Evolutionary conservation across 2,797 vertebrate genomes (phyloP).

Genomic region (Pipistrellus pipistrellus): DNA sequence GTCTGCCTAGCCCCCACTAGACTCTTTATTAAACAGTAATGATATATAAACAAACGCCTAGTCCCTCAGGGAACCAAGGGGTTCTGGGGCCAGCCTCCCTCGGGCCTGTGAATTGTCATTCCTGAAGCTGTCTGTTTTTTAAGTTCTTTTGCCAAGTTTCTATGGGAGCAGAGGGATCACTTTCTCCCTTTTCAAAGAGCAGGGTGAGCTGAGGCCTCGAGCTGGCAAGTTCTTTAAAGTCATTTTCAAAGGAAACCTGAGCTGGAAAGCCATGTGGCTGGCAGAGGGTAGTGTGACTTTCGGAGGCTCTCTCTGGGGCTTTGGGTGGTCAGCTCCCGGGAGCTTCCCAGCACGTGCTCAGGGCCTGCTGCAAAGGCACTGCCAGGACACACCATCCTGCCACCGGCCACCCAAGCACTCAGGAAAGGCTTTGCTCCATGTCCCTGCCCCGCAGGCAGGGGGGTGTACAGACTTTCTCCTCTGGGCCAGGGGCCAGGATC

Average conservation of each 20-base stretch:
- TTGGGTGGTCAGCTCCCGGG: conserved; percentile 51
- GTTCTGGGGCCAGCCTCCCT: conserved; percentile 23
- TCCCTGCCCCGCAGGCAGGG: not conserved
- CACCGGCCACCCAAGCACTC: not conserved
- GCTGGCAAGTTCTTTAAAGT: conserved; percentile 81
- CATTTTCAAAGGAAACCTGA: conserved; percentile 83
- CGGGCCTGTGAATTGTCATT: conserved; percentile 74
- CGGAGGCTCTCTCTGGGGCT: conserved; percentile 73
- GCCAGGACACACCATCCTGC: not conserved
- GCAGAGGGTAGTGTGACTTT: conserved; percentile 66
- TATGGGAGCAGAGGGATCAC: conserved; percentile 79
- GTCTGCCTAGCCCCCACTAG: not conserved
- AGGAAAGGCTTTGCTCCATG: not conserved
- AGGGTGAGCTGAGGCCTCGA: conserved; percentile 79
- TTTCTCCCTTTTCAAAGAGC: conserved; percentile 81
- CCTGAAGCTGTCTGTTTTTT: conserved; percentile 64
- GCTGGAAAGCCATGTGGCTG: conserved; percentile 66
- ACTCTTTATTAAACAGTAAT: conserved; percentile 57
- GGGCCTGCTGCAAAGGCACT: conserved; percentile 17
- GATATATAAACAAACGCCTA: conserved; percentile 51
- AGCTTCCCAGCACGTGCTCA: conserved; percentile 56
- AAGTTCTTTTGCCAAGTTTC: conserved; percentile 82
- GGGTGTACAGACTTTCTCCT: not conserved
- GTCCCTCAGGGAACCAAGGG: conserved; percentile 38
- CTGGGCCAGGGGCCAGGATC: conserved; percentile 19